These are phyloP conservation scores for Anaspis maculata DNA, from an alignment of 2,888 invertebrate genomes.

Conservation along the genomic window DNA sequence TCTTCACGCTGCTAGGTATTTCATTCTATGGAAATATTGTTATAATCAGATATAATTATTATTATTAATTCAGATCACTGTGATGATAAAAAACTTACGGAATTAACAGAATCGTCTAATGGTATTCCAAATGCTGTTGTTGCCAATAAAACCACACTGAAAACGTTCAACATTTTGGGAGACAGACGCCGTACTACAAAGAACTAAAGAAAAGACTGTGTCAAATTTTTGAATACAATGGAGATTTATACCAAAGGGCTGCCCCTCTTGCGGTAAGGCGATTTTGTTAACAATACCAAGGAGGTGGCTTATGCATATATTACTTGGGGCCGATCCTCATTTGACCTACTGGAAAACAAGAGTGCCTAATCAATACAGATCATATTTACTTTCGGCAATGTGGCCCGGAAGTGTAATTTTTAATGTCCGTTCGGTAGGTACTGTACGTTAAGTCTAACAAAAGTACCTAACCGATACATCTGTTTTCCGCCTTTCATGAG, in stretches of 20 bases:
- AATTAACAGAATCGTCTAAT: too few relatives aligned
- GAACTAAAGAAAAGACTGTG: conserved; percentile 1
- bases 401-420: conserved; percentile 20
- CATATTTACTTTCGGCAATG: conserved; percentile 20
- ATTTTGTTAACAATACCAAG: conserved; percentile 9
- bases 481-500: too few relatives aligned
- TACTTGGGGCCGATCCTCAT: conserved; percentile 24
- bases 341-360: conserved; percentile 26
- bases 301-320: conserved; percentile 8
- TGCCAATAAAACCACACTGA: too few relatives aligned
- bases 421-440: too few relatives aligned
- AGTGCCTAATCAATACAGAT: conserved; percentile 18
- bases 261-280: conserved; percentile 6
- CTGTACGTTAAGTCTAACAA: too few relatives aligned
- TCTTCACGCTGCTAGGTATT: conserved; percentile 1
- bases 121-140: too few relatives aligned
- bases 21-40: conserved; percentile 2
- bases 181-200: background rate
- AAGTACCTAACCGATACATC: too few relatives aligned
- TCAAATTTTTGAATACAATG: conserved; percentile 5
- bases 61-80: too few relatives aligned
- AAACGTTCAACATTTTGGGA: background rate
- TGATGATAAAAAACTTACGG: too few relatives aligned
- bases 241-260: conserved; percentile 7
- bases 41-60: too few relatives aligned